A percentile compares a stretch with the other conserved stretches of the same genome.
Evolutionary conservation across 2,888 invertebrate species (phyloP).

Genomic region (Boloria selene): DNA sequence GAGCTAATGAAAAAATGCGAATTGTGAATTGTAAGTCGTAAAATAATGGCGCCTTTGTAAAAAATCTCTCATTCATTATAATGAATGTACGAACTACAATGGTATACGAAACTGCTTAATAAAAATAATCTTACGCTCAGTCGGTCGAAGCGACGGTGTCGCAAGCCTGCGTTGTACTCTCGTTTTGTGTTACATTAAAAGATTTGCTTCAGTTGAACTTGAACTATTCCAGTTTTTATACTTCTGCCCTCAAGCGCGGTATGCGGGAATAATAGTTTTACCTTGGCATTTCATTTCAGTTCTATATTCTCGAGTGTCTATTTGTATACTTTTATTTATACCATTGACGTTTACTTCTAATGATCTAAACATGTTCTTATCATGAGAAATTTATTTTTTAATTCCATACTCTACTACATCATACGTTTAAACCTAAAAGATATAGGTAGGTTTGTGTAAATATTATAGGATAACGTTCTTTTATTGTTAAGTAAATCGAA

Average conservation of each 20-base stretch:
- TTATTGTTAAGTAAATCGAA: constrained; percentile 4
- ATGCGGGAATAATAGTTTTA: constrained; percentile 27
- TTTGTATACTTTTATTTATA: constrained; percentile 1
- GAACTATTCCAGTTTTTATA: constrained; percentile 37
- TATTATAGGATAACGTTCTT: neutral
- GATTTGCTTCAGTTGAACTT: constrained; percentile 36
- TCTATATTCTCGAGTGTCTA: constrained; percentile 25
- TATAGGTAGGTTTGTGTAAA: neutral
- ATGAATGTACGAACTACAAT: constrained; percentile 45
- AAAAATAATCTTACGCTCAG: constrained; percentile 47
- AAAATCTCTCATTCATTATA: constrained; percentile 45
- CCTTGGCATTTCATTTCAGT: constrained; percentile 35
- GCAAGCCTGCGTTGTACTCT: constrained; percentile 16
- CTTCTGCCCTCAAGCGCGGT: constrained; percentile 22
- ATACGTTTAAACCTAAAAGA: no score
- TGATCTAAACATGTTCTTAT: no score
- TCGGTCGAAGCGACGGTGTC: constrained; percentile 8
- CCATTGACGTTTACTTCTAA: neutral
- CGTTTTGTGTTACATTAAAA: constrained; percentile 35
- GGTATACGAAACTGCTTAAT: constrained; percentile 41
- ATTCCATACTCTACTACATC: no score
- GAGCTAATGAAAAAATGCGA: constrained; percentile 44
- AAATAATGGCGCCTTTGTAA: constrained; percentile 47
- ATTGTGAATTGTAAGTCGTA: constrained; percentile 42
- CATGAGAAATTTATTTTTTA: no score